These are phyloP conservation scores for Melitaea athalia DNA, from an alignment of 2,888 invertebrate genomes.

Conservation along the genomic window DNA sequence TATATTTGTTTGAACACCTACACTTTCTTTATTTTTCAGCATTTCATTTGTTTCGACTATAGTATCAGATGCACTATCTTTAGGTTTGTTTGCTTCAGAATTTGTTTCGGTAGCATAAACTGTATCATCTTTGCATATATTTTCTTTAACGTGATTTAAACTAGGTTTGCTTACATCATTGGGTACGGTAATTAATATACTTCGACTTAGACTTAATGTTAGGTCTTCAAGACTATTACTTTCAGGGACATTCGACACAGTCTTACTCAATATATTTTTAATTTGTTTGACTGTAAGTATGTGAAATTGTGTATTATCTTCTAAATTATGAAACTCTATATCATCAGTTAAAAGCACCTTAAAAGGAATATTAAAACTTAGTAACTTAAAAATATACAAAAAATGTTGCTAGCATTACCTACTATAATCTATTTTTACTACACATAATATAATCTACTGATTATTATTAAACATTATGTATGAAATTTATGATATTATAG, in stretches of 20 bases:
- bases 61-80: neutral
- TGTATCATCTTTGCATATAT: neutral
- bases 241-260: conserved; percentile 19
- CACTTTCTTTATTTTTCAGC: conserved; percentile 17
- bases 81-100: neutral
- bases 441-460: no score
- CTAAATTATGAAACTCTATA: conserved; percentile 44
- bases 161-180: conserved; percentile 32
- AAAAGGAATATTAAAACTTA: conserved; percentile 31
- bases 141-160: neutral
- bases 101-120: neutral
- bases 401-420: neutral
- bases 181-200: conserved; percentile 42
- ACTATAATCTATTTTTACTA: neutral
- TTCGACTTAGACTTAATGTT: conserved; percentile 3
- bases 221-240: neutral
- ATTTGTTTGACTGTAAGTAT: conserved; percentile 51
- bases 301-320: conserved; percentile 41
- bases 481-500: no score
- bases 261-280: conserved; percentile 42
- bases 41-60: neutral
- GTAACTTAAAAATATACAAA: neutral
- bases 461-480: no score
- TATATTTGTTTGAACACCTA: conserved; percentile 17
- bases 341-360: conserved; percentile 59